Conservation (phyloP, 2,113 vertebrate genomes). For the Marcusenius ussheri region DNA sequence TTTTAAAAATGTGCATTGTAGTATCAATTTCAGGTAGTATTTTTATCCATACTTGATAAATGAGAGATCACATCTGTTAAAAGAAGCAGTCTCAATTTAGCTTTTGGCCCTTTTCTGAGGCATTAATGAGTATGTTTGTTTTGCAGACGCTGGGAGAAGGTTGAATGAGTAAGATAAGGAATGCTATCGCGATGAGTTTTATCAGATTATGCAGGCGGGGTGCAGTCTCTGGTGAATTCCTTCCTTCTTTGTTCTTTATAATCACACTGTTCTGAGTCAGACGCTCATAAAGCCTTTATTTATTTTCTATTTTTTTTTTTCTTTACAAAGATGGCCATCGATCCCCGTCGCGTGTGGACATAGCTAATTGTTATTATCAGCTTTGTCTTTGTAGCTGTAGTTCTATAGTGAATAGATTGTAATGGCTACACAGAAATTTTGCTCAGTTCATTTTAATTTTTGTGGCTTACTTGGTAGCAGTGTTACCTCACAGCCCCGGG, state of each 20-base stretch:
- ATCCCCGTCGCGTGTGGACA: neutral
- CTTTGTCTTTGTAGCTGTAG: neutral
- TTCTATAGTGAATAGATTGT: neutral
- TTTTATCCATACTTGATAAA: constrained; percentile 2
- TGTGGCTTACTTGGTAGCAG: neutral
- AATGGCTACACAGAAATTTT: neutral
- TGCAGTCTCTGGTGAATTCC: constrained; percentile 53
- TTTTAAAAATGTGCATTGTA: neutral
- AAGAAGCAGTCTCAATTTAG: neutral
- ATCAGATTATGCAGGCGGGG: constrained; percentile 48
- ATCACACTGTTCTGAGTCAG: constrained; percentile 17
- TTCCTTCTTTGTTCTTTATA: constrained; percentile 35
- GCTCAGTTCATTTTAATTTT: neutral
- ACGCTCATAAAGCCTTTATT: neutral
- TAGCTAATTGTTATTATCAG: neutral
- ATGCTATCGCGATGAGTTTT: constrained; percentile 42
- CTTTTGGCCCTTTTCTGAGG: neutral
- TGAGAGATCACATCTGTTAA: neutral
- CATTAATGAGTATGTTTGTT: neutral
- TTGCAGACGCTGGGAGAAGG: neutral
- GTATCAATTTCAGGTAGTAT: neutral
- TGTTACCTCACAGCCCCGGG: neutral
- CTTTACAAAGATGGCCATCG: neutral
- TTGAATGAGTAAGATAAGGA: constrained; percentile 16
- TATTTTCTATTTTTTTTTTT: neutral